Evolutionary conservation across 2,888 invertebrate genomes (phyloP).

Genomic region (Cataglyphis altisquamis): DNA sequence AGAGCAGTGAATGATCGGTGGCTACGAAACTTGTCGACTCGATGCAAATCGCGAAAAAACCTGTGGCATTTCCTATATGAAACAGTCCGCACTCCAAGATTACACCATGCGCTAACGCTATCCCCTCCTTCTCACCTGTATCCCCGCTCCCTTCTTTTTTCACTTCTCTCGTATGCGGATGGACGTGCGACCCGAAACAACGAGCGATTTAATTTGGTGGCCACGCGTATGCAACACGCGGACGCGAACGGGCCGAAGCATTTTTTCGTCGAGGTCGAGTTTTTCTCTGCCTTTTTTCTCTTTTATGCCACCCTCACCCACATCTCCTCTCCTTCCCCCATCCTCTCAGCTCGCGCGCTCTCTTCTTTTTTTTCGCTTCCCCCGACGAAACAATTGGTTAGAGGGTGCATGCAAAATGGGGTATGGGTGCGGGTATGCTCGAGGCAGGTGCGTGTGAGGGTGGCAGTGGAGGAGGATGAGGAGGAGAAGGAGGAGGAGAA

Average conservation of each 20-base stretch:
- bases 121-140: constrained; percentile 28
- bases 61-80: constrained; percentile 50
- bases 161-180: constrained; percentile 51
- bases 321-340: background rate
- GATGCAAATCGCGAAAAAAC: constrained; percentile 31
- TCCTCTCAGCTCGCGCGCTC: constrained; percentile 14
- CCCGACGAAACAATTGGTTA: constrained; percentile 77
- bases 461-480: constrained; percentile 30
- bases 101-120: constrained; percentile 44
- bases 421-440: constrained; percentile 34
- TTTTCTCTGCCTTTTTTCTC: constrained; percentile 41
- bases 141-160: constrained; percentile 43
- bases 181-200: constrained; percentile 63
- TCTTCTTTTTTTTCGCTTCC: constrained; percentile 53
- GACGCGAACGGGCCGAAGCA: constrained; percentile 59
- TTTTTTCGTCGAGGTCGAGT: constrained; percentile 71
- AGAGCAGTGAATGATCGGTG: background rate
- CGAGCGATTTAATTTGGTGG: constrained; percentile 75
- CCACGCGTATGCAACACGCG: constrained; percentile 65
- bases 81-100: constrained; percentile 54
- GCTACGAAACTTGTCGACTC: background rate
- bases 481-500: constrained; percentile 34
- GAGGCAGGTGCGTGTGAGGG: constrained; percentile 48
- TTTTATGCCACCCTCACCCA: constrained; percentile 4
- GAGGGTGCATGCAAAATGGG: constrained; percentile 56